Base-by-base conservation (phyloP, 1,140 invertebrate genomes). In the Potamilus streckersoni region DNA sequence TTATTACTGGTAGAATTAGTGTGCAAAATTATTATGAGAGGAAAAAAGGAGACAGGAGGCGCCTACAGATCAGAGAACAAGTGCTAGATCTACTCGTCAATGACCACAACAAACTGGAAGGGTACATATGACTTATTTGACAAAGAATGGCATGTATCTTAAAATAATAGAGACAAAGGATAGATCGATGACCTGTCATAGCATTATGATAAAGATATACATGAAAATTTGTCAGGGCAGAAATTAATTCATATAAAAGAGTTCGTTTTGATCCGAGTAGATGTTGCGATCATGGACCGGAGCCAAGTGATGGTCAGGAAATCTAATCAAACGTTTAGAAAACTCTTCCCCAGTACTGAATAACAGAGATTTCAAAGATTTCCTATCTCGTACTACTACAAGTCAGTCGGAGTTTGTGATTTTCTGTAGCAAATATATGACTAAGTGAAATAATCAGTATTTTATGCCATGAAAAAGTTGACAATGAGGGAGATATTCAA, bases 351-450 rank as follows among this genome's bases (percentile, higher is more conserved):
- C 8, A 84, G 27, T 87, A 31, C 77, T 63, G 23, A 85, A 31
- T 31, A 60, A 82, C 84, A 80, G 75, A 69, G 81, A 38, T 87
- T 87, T 71, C 72, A 86, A 14, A 84, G 81, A 56, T 84, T 89
- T 78, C 58, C 64, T 65, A 62, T 12, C 80, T 38, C 58, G 57
- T 23, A 61, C 74, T n/a, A 63, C 71, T 20, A 63, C 58, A 8
- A 31, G 49, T 5, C 49, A 74, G 38, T 49, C n/a, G 16, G 64
- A 66, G 13, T 84, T 17, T 82, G 83, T 17, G 78, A 63, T 19
- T 73, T 80, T 14, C 69, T 84, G 56, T 57, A 79, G 19, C 82
- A 81, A 62, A 64, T 67, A n/a, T 64, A 80, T 60, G 73, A 80
- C 38, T 6, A 11, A 49, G 11, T 49, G 38, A 49, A 49, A 49